Conservation (phyloP, 2,888 invertebrate genomes). For the Heliconius hortense region DNA sequence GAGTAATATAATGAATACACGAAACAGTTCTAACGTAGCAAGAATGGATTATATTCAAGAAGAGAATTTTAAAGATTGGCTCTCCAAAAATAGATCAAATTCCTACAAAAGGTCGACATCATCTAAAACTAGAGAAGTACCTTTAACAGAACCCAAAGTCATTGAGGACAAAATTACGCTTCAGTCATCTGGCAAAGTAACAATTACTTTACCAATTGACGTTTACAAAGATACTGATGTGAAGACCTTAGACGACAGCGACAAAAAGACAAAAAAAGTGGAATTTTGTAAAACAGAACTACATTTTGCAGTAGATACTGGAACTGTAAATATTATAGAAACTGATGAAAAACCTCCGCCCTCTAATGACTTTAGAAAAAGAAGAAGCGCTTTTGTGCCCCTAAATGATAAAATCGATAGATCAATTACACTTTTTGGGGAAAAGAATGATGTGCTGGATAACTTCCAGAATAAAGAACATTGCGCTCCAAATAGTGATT, state of each 20-base stretch:
- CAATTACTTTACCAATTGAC: slow-evolving; percentile 69
- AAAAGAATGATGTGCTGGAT: slow-evolving; percentile 57
- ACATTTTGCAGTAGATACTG: slow-evolving; percentile 93
- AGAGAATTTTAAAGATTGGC: slow-evolving; percentile 73
- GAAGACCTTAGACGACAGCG: slow-evolving; percentile 62
- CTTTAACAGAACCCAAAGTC: slow-evolving; percentile 55
- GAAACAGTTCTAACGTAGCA: slow-evolving; percentile 50
- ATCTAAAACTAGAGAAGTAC: slow-evolving; percentile 49
- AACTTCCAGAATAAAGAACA: slow-evolving; percentile 44
- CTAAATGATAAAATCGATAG: slow-evolving; percentile 69
- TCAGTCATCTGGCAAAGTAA: slow-evolving; percentile 69
- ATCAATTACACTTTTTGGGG: slow-evolving; percentile 86
- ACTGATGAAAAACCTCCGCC: slow-evolving; percentile 94
- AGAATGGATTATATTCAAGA: slow-evolving; percentile 55
- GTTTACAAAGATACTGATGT: slow-evolving; percentile 55
- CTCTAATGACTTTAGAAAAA: slow-evolving; percentile 88
- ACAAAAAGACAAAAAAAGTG: slow-evolving; percentile 86
- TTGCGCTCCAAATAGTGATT: slow-evolving; percentile 51
- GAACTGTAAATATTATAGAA: slow-evolving; percentile 92
- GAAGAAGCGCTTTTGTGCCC: slow-evolving; percentile 81
- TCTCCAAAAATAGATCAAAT: slow-evolving; percentile 64
- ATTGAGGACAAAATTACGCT: slow-evolving; percentile 64
- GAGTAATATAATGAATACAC: slow-evolving; percentile 50
- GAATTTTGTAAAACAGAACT: slow-evolving; percentile 95
- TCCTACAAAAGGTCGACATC: slow-evolving; percentile 54